A percentile compares a stretch with the other conserved stretches of the same genome.
phyloP scores from a whole-genome alignment of 2,888 invertebrate genomes.

The Drosophila austrosaltans region DNA sequence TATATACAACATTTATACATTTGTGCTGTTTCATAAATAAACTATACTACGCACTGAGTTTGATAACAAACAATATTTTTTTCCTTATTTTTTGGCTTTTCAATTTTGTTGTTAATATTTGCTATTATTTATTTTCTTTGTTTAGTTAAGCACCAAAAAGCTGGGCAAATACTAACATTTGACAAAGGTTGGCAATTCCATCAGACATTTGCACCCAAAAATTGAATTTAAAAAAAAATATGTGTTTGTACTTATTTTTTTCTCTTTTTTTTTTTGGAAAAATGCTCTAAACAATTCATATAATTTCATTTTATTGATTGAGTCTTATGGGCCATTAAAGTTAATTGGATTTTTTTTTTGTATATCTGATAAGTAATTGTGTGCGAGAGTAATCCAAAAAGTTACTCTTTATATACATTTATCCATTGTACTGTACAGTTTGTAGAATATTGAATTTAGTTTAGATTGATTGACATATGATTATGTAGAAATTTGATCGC shows the following conservation, averaged over 20 bases:
- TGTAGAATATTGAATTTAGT: no score
- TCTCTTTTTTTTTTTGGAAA: not conserved
- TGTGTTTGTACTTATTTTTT: not conserved
- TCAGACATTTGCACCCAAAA: not conserved
- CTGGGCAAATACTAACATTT: slow-evolving; percentile 1
- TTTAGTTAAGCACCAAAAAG: slow-evolving; percentile 1
- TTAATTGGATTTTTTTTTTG: slow-evolving; percentile 41
- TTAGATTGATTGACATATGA: no score
- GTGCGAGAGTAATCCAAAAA: not conserved
- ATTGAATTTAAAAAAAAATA: not conserved
- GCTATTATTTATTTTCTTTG: slow-evolving; percentile 23
- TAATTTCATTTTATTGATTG: slow-evolving; percentile 43
- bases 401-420: not conserved
- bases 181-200: not conserved
- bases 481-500: no score
- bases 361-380: not conserved
- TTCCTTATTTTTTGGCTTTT: slow-evolving; percentile 22
- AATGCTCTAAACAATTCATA: slow-evolving; percentile 1
- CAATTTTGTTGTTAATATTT: slow-evolving; percentile 25
- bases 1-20: not conserved
- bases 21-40: slow-evolving; percentile 46
- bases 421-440: no score
- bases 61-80: slow-evolving; percentile 37
- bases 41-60: slow-evolving; percentile 39
- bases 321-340: slow-evolving; percentile 38